Conservation (phyloP, 2,797 vertebrate species). For the Ambastaia sidthimunki region DNA sequence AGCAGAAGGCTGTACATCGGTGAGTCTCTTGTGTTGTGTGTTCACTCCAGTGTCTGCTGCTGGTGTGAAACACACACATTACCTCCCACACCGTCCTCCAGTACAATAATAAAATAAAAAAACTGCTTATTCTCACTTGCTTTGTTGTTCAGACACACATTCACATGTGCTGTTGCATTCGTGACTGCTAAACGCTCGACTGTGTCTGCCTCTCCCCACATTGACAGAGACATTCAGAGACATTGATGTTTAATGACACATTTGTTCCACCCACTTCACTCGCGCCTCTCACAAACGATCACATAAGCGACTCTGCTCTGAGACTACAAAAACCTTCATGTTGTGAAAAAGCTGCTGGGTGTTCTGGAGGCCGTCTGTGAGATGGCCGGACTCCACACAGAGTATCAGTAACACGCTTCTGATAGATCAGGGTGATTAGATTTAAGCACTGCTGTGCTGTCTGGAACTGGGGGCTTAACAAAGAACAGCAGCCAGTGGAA, state of each 20-base stretch:
- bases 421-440: conserved; percentile 53
- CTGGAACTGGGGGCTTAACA: not conserved
- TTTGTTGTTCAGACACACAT: conserved; percentile 7
- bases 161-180: not conserved
- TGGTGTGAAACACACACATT: not conserved
- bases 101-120: conserved; percentile 22
- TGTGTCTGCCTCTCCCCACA: not conserved
- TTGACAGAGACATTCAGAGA: conserved; percentile 39
- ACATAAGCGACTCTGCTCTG: conserved; percentile 22
- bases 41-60: not conserved
- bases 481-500: conserved; percentile 26
- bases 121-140: not conserved
- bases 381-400: conserved; percentile 33
- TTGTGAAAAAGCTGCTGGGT: conserved; percentile 24
- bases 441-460: conserved; percentile 38
- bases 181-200: not conserved
- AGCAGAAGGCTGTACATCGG: conserved; percentile 95
- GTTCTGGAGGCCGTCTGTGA: conserved; percentile 34
- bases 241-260: conserved; percentile 33
- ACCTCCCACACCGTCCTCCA: conserved; percentile 32
- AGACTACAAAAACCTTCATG: conserved; percentile 14
- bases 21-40: conserved; percentile 72
- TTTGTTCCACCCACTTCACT: conserved; percentile 45
- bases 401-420: conserved; percentile 41
- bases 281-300: conserved; percentile 36